Percentiles rank a stretch among this genome's conserved stretches.
These are phyloP conservation scores for Zosterops lateralis DNA, from an alignment of 2,113 vertebrate species.

Conservation along the genomic window DNA sequence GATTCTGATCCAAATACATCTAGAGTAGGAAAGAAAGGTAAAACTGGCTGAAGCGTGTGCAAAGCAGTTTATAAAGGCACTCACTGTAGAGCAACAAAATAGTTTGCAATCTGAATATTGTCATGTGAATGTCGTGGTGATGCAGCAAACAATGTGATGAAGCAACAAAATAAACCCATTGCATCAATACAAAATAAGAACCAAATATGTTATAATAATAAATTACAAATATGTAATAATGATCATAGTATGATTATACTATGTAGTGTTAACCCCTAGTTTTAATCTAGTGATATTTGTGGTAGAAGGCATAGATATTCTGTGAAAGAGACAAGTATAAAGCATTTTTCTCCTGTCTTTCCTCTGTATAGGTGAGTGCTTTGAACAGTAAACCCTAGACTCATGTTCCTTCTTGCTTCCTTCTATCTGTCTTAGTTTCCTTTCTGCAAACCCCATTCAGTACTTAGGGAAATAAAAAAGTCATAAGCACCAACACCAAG, in stretches of 20 bases:
- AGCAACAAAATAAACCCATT: background rate
- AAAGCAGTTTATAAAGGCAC: background rate
- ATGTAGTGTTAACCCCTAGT: background rate
- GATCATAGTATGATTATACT: background rate
- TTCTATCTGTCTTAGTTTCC: background rate
- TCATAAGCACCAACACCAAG: background rate
- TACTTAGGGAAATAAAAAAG: background rate
- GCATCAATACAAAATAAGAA: background rate
- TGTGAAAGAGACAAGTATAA: background rate
- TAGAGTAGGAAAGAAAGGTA: background rate
- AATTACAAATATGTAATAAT: too few species aligned
- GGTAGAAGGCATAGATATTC: background rate
- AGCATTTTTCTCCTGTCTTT: background rate
- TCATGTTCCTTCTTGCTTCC: background rate
- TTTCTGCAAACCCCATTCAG: background rate
- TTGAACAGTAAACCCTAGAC: background rate
- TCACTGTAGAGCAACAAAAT: background rate
- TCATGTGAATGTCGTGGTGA: background rate
- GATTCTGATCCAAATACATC: background rate
- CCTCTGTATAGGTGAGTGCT: background rate
- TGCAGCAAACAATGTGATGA: background rate
- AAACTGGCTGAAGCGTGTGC: background rate
- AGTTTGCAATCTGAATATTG: background rate
- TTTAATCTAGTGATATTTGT: background rate
- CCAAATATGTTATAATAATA: background rate